Conservation (phyloP, 2,113 vertebrate species). For the Melozone crissalis region DNA sequence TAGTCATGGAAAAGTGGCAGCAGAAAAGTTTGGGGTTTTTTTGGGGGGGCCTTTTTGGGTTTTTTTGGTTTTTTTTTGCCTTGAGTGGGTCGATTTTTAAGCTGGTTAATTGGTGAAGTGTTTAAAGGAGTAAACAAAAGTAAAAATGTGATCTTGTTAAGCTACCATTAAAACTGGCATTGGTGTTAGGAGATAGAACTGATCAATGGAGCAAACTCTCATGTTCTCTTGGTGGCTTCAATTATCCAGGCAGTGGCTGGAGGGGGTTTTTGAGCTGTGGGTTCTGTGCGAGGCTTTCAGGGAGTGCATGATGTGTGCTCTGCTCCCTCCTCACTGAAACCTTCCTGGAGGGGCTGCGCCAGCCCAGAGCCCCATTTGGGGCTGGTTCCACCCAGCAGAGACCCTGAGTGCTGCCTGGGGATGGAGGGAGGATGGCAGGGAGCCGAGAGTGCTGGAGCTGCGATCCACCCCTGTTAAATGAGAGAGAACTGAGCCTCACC, state of each 20-base stretch:
- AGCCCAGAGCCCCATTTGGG: background rate
- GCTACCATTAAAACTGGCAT: background rate
- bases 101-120: background rate
- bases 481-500: background rate
- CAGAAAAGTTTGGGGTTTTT: background rate
- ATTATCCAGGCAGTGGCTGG: background rate
- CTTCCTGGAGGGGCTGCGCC: background rate
- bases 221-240: background rate
- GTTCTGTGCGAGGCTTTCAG: background rate
- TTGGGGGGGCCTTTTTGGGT: too few species aligned
- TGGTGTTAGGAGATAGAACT: background rate
- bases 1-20: background rate
- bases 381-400: constrained; percentile 3
- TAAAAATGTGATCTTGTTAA: background rate
- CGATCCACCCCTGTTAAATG: background rate
- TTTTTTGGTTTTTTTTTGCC: too few species aligned
- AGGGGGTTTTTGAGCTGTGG: background rate
- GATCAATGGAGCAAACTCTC: background rate
- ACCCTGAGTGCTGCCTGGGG: background rate
- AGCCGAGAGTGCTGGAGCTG: background rate
- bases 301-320: background rate
- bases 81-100: background rate
- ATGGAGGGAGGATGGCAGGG: background rate
- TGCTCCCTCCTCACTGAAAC: background rate
- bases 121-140: background rate